Evolutionary conservation across 1,140 invertebrate species (phyloP).

Genomic region (Drosophila repleta): DNA sequence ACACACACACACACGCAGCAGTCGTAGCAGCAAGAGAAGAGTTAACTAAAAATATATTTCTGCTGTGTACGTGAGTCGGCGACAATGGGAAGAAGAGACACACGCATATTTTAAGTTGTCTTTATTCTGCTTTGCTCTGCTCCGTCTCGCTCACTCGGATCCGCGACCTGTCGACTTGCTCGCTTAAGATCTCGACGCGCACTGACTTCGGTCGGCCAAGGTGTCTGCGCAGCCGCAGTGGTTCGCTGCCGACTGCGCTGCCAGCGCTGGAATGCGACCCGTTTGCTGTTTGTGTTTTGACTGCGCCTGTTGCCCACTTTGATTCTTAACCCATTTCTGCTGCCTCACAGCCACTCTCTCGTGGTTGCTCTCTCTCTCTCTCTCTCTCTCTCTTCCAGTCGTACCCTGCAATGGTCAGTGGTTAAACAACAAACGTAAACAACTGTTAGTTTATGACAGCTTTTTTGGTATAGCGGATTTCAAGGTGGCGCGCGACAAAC

Average conservation of each 20-base stretch:
- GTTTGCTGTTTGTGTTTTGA: conserved; percentile 40
- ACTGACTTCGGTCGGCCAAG: conserved; percentile 36
- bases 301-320: conserved; percentile 39
- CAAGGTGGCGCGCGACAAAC: conserved; percentile 35
- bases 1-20: conserved; percentile 10
- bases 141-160: not conserved
- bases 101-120: conserved; percentile 40
- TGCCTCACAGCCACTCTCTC: conserved; percentile 7
- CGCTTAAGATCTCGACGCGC: conserved; percentile 62
- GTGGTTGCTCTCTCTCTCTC: conserved; percentile 8
- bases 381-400: conserved; percentile 14
- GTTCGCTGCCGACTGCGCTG: conserved; percentile 33
- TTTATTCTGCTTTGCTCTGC: conserved; percentile 24
- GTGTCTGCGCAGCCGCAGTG: conserved; percentile 42
- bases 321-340: conserved; percentile 70
- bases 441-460: conserved; percentile 20
- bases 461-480: conserved; percentile 15
- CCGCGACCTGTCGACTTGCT: conserved; percentile 45
- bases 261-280: conserved; percentile 46
- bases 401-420: conserved; percentile 10
- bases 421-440: conserved; percentile 23
- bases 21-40: not conserved
- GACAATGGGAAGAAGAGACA: conserved; percentile 4
- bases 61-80: conserved; percentile 11
- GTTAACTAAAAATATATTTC: conserved; percentile 29